Evolutionary conservation across 64 coral and sea anemone genomes (phyloP).

Genomic region (Catalaphyllia jardinei): DNA sequence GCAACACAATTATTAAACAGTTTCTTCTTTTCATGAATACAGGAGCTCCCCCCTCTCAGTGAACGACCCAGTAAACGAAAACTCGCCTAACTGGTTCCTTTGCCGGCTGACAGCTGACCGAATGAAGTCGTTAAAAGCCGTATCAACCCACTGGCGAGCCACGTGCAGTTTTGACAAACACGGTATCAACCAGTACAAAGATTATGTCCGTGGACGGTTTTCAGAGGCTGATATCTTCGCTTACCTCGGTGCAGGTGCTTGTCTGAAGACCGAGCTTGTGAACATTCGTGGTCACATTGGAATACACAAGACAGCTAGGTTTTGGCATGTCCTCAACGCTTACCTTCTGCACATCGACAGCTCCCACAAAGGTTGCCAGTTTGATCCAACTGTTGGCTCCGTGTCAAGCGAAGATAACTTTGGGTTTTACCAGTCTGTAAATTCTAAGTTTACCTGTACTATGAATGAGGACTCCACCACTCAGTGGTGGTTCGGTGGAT

Average conservation of each 20-base stretch:
- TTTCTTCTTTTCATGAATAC: neutral
- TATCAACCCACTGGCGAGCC: conserved; percentile 67
- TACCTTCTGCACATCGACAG: conserved; percentile 50
- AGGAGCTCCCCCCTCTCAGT: neutral
- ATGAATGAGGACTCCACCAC: conserved; percentile 21
- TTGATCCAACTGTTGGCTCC: conserved; percentile 16
- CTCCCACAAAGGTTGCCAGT: neutral
- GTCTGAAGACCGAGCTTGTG: conserved; percentile 59
- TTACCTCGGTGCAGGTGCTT: neutral
- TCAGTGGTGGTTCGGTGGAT: conserved; percentile 59
- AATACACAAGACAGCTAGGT: neutral
- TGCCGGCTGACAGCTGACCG: conserved; percentile 51
- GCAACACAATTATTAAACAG: too few species aligned
- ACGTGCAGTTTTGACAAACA: conserved; percentile 45
- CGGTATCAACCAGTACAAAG: conserved; percentile 43
- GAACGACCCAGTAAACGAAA: conserved; percentile 36
- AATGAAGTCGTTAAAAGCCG: conserved; percentile 43
- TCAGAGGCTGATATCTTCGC: conserved; percentile 40
- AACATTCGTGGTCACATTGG: conserved; percentile 57
- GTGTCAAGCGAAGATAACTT: conserved; percentile 48
- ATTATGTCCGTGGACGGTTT: conserved; percentile 70
- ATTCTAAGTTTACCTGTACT: conserved; percentile 54
- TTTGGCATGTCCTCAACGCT: conserved; percentile 26
- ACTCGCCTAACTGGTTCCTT: conserved; percentile 53
- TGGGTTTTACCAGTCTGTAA: conserved; percentile 28